Evolutionary conservation across 2,888 invertebrate species (phyloP).

Genomic region (Tachina grossa): DNA sequence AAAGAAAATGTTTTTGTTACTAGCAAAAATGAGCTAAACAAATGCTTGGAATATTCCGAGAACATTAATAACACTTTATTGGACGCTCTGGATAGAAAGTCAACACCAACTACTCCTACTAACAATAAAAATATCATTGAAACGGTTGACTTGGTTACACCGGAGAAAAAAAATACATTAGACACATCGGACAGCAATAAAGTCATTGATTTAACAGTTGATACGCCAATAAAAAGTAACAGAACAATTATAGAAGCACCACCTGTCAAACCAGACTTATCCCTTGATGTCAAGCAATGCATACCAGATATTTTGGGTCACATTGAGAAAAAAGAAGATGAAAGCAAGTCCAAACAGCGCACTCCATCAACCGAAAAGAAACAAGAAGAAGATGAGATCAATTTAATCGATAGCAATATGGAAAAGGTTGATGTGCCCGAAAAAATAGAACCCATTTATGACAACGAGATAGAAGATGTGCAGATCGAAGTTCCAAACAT

Average conservation of each 20-base stretch:
- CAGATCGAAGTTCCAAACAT: conserved; percentile 86
- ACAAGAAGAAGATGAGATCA: conserved; percentile 75
- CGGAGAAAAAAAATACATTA: conserved; percentile 76
- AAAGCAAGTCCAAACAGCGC: conserved; percentile 20
- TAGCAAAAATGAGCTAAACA: conserved; percentile 82
- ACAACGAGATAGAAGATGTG: conserved; percentile 76
- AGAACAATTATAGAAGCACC: conserved; percentile 74
- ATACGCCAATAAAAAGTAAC: conserved; percentile 75
- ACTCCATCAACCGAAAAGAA: conserved; percentile 73
- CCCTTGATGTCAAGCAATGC: conserved; percentile 79
- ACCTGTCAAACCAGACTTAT: conserved; percentile 79
- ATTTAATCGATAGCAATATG: conserved; percentile 76
- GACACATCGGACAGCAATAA: conserved; percentile 78
- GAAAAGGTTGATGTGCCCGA: conserved; percentile 81
- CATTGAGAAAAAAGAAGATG: conserved; percentile 74
- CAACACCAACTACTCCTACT: conserved; percentile 76
- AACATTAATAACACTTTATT: conserved; percentile 80
- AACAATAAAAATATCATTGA: conserved; percentile 79
- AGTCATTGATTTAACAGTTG: conserved; percentile 76
- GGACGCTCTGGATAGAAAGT: conserved; percentile 77
- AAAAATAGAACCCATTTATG: conserved; percentile 75
- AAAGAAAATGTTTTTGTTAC: conserved; percentile 82
- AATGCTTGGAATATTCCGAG: conserved; percentile 81
- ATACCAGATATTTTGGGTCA: conserved; percentile 82
- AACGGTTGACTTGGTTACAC: conserved; percentile 81